phyloP scores from a whole-genome alignment of 2,113 vertebrate species.

The Sapajus apella region DNA sequence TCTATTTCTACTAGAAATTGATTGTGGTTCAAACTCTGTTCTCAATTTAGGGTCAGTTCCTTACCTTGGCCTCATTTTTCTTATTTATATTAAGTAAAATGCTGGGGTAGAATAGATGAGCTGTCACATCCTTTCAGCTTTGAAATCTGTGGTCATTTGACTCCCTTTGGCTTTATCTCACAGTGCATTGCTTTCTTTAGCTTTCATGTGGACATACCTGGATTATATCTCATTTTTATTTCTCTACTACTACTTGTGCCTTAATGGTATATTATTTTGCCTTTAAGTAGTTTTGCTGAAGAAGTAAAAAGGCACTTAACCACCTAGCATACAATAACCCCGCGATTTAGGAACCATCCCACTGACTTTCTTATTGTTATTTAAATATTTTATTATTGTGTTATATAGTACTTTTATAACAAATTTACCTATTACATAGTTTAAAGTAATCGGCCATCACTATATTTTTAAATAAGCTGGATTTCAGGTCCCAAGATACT shows the following conservation, averaged over 20 bases:
- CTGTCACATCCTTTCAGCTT: neutral
- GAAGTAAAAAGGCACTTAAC: neutral
- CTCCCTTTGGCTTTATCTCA: neutral
- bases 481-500: neutral
- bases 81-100: constrained; percentile 23
- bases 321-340: neutral
- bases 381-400: constrained; percentile 49
- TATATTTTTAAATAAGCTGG: constrained; percentile 12
- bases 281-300: neutral
- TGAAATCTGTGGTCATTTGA: neutral
- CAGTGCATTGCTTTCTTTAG: neutral
- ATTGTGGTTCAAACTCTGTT: neutral
- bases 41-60: neutral
- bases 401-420: constrained; percentile 21
- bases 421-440: constrained; percentile 21
- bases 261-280: constrained; percentile 1
- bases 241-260: constrained; percentile 11
- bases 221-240: neutral
- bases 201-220: neutral
- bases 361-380: constrained; percentile 18
- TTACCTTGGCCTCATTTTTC: neutral
- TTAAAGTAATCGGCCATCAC: neutral
- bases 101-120: neutral
- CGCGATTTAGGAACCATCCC: constrained; percentile 4
- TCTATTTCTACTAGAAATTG: neutral